Percentiles rank a stretch among this genome's conserved stretches.
These are phyloP conservation scores for fruit fly (Drosophila melanogaster) DNA, from an alignment of 1,140 invertebrate genomes.

Conservation along the genomic window DNA sequence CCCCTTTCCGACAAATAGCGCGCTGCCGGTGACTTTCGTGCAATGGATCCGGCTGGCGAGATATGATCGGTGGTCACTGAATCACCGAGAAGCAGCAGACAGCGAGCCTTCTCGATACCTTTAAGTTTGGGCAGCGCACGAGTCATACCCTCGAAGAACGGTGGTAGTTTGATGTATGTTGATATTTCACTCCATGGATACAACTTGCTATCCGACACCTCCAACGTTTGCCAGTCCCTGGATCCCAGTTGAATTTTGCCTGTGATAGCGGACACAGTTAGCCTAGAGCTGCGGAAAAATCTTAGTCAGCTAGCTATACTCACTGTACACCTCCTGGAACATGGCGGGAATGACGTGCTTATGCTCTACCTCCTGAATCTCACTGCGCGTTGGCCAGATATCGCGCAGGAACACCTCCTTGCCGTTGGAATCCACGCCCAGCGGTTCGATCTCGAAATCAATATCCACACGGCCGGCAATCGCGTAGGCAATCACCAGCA, in stretches of 20 bases:
- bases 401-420: constrained; percentile 93
- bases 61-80: constrained; percentile 99
- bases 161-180: constrained; percentile 98
- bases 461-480: constrained; percentile 97
- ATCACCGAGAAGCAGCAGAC: constrained; percentile 95
- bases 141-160: constrained; percentile 96
- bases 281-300: no score
- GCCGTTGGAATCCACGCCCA: constrained; percentile 90
- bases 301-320: constrained; percentile 7
- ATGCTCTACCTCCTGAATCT: constrained; percentile 96
- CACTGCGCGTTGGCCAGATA: constrained; percentile 97
- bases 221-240: constrained; percentile 93
- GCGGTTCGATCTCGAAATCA: constrained; percentile 95
- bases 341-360: constrained; percentile 97
- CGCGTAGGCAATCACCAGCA: constrained; percentile 98
- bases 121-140: constrained; percentile 87
- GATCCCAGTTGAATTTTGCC: constrained; percentile 94
- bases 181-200: constrained; percentile 97
- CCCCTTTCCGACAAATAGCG: constrained; percentile 92
- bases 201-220: constrained; percentile 92
- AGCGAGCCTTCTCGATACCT: constrained; percentile 89
- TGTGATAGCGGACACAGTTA: constrained; percentile 16
- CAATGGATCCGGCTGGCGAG: constrained; percentile 98
- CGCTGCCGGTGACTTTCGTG: constrained; percentile 96
- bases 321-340: constrained; percentile 93